Conservation (phyloP, 2,888 invertebrate species). For the Ceraclea dissimilis region DNA sequence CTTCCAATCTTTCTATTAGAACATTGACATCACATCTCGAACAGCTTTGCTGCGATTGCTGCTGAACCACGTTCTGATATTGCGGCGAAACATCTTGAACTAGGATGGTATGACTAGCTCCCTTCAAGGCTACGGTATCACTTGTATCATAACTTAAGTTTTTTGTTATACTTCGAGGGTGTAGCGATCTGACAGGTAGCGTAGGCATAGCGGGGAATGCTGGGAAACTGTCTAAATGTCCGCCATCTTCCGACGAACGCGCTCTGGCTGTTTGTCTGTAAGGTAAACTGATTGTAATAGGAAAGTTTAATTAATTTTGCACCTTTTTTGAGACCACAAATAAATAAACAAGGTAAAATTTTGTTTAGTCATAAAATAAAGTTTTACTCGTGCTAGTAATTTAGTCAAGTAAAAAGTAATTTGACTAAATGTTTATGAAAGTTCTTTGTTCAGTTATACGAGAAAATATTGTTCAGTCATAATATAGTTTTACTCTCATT, state of each 20-base stretch:
- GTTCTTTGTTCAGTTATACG: too few species aligned
- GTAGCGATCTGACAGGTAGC: slow-evolving; percentile 18
- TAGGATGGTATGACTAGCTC: slow-evolving; percentile 25
- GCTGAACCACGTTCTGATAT: slow-evolving; percentile 42
- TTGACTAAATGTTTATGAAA: too few species aligned
- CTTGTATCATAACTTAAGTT: slow-evolving; percentile 20
- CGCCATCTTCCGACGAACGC: slow-evolving; percentile 24
- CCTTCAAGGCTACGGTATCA: slow-evolving; percentile 13
- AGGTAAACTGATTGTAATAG: not conserved
- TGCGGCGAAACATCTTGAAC: slow-evolving; percentile 44
- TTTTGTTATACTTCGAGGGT: slow-evolving; percentile 18
- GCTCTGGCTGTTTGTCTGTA: slow-evolving; percentile 15
- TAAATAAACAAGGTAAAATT: too few species aligned
- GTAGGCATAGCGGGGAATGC: slow-evolving; percentile 21
- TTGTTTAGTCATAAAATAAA: too few species aligned
- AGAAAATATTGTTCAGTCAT: too few species aligned
- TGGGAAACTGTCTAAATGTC: slow-evolving; percentile 20
- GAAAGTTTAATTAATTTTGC: not conserved
- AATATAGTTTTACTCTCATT: too few species aligned
- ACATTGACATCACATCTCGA: not conserved
- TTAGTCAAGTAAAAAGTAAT: too few species aligned
- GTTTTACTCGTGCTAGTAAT: too few species aligned
- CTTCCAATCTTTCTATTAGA: slow-evolving; percentile 44
- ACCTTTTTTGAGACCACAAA: slow-evolving; percentile 1
- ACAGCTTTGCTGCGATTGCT: not conserved